These are phyloP conservation scores for Microcebus lehilahytsara DNA, from an alignment of 2,113 vertebrate species.

Conservation along the genomic window DNA sequence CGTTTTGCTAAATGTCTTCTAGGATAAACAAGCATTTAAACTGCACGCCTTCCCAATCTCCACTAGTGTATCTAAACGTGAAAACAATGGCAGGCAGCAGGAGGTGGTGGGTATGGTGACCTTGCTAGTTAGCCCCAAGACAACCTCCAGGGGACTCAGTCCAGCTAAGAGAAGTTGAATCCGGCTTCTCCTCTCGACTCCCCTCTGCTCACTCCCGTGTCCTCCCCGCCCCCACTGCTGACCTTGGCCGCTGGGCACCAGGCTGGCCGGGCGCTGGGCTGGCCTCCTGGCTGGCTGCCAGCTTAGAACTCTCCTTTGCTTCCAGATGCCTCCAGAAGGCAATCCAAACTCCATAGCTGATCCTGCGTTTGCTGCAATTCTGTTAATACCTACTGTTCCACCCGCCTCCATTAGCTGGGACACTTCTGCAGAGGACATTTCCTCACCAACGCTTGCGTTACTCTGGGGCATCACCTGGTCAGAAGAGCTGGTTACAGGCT, in stretches of 20 bases:
- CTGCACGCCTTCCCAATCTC: not conserved
- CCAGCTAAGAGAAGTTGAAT: not conserved
- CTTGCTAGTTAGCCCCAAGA: not conserved
- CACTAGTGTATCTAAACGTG: not conserved
- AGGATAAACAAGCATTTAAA: not conserved
- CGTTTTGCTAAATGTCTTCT: too few relatives aligned
- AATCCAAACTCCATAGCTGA: not conserved
- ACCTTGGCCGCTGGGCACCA: too few relatives aligned
- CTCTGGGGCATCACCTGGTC: not conserved
- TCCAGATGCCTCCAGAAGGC: not conserved
- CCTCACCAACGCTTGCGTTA: too few relatives aligned
- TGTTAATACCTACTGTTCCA: accelerated
- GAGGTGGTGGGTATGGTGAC: not conserved
- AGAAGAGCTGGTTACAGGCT: not conserved
- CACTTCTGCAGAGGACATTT: accelerated
- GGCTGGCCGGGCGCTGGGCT: not conserved
- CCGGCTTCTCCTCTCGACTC: not conserved
- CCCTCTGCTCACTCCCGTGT: accelerated
- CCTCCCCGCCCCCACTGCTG: accelerated
- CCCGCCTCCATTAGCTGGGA: accelerated
- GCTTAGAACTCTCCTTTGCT: not conserved
- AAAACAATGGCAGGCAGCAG: not conserved
- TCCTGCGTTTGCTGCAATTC: not conserved
- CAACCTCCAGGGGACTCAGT: too few relatives aligned
- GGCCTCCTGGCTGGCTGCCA: not conserved